phyloP scores from a whole-genome alignment of 2,888 invertebrate genomes.

The Dynastes tityus region DNA sequence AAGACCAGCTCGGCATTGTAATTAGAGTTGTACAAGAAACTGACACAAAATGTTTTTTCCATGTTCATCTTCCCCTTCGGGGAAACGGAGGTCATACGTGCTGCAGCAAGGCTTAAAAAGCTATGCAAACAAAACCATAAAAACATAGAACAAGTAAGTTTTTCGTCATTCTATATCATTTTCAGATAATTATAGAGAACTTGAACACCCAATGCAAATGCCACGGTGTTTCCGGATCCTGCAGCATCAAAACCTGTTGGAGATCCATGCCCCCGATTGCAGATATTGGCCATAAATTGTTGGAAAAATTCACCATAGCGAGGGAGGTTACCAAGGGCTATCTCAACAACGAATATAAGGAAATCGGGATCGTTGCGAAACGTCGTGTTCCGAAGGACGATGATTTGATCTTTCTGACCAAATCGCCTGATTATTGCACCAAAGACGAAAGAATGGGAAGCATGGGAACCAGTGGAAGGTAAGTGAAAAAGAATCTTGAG shows the following conservation, averaged over 20 bases:
- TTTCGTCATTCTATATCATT: neutral
- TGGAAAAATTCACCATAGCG: slow-evolving; percentile 75
- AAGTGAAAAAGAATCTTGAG: slow-evolving; percentile 51
- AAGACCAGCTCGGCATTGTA: no score
- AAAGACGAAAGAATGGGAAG: slow-evolving; percentile 83
- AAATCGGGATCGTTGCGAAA: slow-evolving; percentile 36
- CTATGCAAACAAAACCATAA: no score
- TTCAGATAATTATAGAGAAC: slow-evolving; percentile 77
- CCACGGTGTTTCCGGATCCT: slow-evolving; percentile 89
- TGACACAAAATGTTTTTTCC: no score
- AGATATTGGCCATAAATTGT: slow-evolving; percentile 73
- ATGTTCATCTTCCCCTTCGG: no score
- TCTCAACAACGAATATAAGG: slow-evolving; percentile 65
- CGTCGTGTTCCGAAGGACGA: slow-evolving; percentile 72
- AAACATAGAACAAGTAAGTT: neutral
- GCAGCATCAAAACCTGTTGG: slow-evolving; percentile 89
- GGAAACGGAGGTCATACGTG: no score
- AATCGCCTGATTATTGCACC: slow-evolving; percentile 89
- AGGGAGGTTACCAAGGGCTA: slow-evolving; percentile 70
- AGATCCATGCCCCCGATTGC: slow-evolving; percentile 78
- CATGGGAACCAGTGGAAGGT: slow-evolving; percentile 85
- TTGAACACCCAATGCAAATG: slow-evolving; percentile 83
- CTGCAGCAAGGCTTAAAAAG: no score
- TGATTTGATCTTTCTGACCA: slow-evolving; percentile 82
- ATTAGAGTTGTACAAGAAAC: no score